These are phyloP conservation scores for Taphrorychus bicolor DNA, from an alignment of 2,888 invertebrate genomes.

Conservation along the genomic window DNA sequence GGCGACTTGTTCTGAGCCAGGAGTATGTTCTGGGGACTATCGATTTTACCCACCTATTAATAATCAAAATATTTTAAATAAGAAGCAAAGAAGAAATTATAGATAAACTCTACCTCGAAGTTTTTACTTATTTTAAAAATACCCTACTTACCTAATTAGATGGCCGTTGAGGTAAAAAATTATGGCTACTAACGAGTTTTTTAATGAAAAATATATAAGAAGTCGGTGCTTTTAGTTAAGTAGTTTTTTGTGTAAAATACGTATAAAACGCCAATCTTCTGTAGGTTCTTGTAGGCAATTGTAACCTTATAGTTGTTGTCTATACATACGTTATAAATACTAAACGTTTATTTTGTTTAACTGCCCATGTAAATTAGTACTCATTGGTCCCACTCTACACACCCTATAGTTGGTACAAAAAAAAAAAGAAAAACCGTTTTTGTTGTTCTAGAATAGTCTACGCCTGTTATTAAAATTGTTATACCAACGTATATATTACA, in stretches of 20 bases:
- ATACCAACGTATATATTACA: constrained; percentile 9
- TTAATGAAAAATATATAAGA: neutral
- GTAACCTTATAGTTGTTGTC: neutral
- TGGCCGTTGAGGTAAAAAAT: too few relatives aligned
- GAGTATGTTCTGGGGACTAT: too few relatives aligned
- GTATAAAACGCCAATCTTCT: neutral
- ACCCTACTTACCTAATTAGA: too few relatives aligned
- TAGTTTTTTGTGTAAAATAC: neutral
- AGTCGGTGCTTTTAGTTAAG: neutral
- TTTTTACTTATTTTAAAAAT: too few relatives aligned
- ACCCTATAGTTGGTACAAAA: neutral
- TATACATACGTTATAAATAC: neutral
- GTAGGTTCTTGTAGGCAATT: neutral
- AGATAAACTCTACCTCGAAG: too few relatives aligned
- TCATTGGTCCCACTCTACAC: too few relatives aligned
- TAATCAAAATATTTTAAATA: too few relatives aligned
- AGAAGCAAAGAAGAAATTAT: too few relatives aligned
- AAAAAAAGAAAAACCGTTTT: constrained; percentile 6
- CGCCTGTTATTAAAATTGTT: neutral
- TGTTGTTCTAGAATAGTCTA: constrained; percentile 12
- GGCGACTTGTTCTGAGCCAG: too few relatives aligned
- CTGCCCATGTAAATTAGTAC: too few relatives aligned
- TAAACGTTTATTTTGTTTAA: neutral
- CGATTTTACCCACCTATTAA: too few relatives aligned
- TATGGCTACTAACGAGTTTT: neutral